Base-by-base conservation (phyloP, 1,140 invertebrate species). In the Pissodes strobi region DNA sequence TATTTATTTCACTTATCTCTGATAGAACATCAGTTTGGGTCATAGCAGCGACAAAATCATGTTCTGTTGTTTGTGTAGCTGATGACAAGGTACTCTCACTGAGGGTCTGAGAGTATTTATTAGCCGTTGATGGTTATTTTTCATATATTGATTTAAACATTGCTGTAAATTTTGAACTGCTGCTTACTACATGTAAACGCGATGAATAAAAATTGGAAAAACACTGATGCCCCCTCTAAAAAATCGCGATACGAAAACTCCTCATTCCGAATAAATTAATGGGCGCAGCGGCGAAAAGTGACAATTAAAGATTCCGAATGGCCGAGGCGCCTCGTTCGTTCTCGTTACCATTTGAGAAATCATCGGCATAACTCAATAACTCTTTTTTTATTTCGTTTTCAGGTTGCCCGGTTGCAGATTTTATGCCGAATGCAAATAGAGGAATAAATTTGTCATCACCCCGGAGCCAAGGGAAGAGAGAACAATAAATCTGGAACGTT, bases 341-440 rank as follows among this genome's bases (percentile, higher is more conserved):
- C 61, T 64, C 61, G 61, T 64, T 64, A 64, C 61, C 61, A 53
- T 64, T 64, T 64, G 61, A 64, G 52, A 64, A 64, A 64, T 64
- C 61, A 64, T 56, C 51, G 61, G 34, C 61, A 64, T 64, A 64
- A 64, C 61, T 64, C 61, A 64, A 56, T 56, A 56, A 56, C 22
- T 34, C 19, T 56, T 64, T 56, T 64, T 41, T 25, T 17, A 2
- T n/a, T 12, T 41, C n/a, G 10, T n/a, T 46, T 22, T 10, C 17
- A 48, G 22, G 23, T 37, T 62, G 60, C 49, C 49, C 45, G n/a
- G 58, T 51, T 51, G 48, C 51, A 52, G 61, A 53, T 48, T 56
- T 56, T 53, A 43, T 53, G 38, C 60, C 60, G 61, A 64, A 64
- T 64, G 61, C 61, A 64, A 64, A 64, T 56, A 64, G 45, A 55